These are phyloP conservation scores for Clamator glandarius DNA, from an alignment of 2,797 vertebrate genomes.

Conservation along the genomic window DNA sequence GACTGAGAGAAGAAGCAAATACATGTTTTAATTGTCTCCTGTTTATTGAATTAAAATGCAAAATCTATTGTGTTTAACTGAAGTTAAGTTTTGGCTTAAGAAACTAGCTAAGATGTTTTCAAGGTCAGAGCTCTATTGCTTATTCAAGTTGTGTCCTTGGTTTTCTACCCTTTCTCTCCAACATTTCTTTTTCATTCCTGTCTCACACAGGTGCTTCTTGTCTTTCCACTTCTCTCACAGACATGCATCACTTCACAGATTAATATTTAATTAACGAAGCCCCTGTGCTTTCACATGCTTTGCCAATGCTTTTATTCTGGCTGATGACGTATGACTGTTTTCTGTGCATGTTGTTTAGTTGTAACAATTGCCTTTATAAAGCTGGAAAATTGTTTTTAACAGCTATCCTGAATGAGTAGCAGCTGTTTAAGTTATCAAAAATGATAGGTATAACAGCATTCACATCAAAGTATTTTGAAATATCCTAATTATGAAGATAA, in stretches of 20 bases:
- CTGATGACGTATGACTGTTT: not conserved
- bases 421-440: not conserved
- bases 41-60: not conserved
- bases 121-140: not conserved
- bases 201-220: not conserved
- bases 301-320: not conserved
- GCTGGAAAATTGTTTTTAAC: not conserved
- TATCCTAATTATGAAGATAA: not conserved
- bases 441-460: not conserved
- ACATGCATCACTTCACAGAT: constrained; percentile 4
- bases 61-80: not conserved
- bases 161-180: not conserved
- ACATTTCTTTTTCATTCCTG: not conserved
- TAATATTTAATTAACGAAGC: not conserved
- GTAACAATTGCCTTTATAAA: not conserved
- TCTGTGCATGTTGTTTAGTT: not conserved
- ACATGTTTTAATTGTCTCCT: not conserved
- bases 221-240: not conserved
- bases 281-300: not conserved
- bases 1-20: not conserved
- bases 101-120: not conserved
- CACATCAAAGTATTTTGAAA: not conserved
- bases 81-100: not conserved
- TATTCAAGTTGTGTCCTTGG: not conserved
- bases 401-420: not conserved